Evolutionary conservation across 2,797 vertebrate genomes (phyloP), one percentile per base, ranked within the genome.

Genomic region (Ambastaia sidthimunki): DNA sequence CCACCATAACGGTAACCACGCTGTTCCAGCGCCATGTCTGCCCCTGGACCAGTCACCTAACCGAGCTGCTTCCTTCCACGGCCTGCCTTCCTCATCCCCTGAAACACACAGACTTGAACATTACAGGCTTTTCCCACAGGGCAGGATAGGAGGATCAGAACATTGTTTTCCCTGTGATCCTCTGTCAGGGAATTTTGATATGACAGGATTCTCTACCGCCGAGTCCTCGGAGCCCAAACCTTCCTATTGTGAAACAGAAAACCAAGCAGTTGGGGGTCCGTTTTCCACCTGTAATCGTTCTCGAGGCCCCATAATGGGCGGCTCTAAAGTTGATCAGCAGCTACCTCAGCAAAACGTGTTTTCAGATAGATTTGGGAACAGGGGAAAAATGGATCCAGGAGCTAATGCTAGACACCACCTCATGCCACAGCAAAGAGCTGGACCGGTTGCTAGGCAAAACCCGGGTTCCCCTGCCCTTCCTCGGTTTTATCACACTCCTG

Each of bases 41-140:
- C 97, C 97, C 70, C 92, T 98, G 85, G 97, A 98, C 92, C 97
- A 99, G 94, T 98, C 97, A 23, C 97, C 97, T 0, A 98, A 97
- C 90, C 95, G 97, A 63, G 97, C 97, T 11, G 96, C 97, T 79
- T 98, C 97, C 75, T 98, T 98, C 86, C 97, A 99, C 4, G 97
- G 96, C 76, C 94, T 98, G 87, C 95, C 96, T 0, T 94, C 96
- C 62, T 95, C 96, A 73, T 93, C 94, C 44, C 93, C 96, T 54
- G 97, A 99, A 82, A 93, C 95, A 78, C 97, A 97, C 72, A 92
- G 93, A 80, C 89, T 97, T 86, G 97, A 99, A 90, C 91, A 93
- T 89, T 95, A 78, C 88, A 93, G 97, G 82, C 93, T 96, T 85
- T 92, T 98, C 62, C 94, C 93, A 86, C 97, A 95, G 87, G 95